A percentile compares a stretch with the other conserved stretches of the same genome.
Evolutionary conservation across 1,140 invertebrate genomes (phyloP).

Genomic region (Helicoverpa zea): DNA sequence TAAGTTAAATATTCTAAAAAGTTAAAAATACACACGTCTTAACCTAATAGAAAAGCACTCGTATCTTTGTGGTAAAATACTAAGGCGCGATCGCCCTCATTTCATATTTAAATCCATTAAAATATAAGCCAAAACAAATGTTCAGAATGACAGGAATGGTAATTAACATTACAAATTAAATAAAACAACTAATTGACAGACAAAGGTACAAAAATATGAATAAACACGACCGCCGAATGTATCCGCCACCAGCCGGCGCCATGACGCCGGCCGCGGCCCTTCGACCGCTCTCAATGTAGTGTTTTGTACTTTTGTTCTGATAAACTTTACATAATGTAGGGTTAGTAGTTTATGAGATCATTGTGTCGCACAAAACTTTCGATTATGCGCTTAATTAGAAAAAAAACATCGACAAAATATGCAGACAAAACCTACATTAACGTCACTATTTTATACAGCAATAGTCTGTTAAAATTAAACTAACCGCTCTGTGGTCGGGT

Average conservation of each 20-base stretch:
- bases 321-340: conserved; percentile 72
- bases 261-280: conserved; percentile 22
- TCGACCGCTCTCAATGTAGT: conserved; percentile 59
- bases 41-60: conserved; percentile 86
- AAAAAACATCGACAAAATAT: conserved; percentile 82
- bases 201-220: conserved; percentile 84
- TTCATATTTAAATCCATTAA: conserved; percentile 61
- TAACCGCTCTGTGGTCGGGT: conserved; percentile 68
- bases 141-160: conserved; percentile 79
- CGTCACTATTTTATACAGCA: conserved; percentile 74
- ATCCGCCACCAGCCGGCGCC: conserved; percentile 27
- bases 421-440: conserved; percentile 79
- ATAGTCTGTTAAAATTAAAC: conserved; percentile 72
- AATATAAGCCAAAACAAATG: conserved; percentile 77
- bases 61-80: conserved; percentile 74
- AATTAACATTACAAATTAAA: conserved; percentile 74
- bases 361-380: conserved; percentile 71
- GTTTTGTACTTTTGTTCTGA: conserved; percentile 86
- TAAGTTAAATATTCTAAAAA: conserved; percentile 87
- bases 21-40: conserved; percentile 86
- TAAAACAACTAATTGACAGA: conserved; percentile 80
- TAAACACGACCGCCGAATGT: conserved; percentile 71
- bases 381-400: conserved; percentile 81
- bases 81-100: conserved; percentile 59
- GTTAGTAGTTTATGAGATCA: conserved; percentile 86